phyloP scores from a whole-genome alignment of 2,113 vertebrate species.

The Hippoglossus stenolepis region DNA sequence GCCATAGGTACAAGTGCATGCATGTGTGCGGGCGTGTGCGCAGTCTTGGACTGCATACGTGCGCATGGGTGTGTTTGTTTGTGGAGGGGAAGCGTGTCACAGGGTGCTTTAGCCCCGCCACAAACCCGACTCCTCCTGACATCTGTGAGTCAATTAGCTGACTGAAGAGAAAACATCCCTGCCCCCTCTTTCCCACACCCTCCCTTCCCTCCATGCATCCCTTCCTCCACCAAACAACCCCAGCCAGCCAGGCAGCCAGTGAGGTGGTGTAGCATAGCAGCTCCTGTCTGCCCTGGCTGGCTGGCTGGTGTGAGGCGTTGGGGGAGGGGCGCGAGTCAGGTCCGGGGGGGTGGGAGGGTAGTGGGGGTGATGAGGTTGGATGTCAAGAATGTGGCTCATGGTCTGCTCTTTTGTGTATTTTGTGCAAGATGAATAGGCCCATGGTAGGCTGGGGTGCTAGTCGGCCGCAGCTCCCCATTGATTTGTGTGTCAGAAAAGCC shows the following conservation, averaged over 20 bases:
- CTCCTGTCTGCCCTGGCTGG: constrained; percentile 66
- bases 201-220: constrained; percentile 46
- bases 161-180: constrained; percentile 82
- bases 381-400: constrained; percentile 84
- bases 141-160: constrained; percentile 85
- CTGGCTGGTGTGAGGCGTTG: constrained; percentile 64
- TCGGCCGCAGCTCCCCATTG: constrained; percentile 63
- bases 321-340: constrained; percentile 75
- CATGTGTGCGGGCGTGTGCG: constrained; percentile 12
- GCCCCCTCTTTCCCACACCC: constrained; percentile 65
- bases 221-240: constrained; percentile 74
- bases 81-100: constrained; percentile 48
- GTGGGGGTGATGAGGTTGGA: constrained; percentile 81
- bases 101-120: constrained; percentile 49
- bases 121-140: constrained; percentile 76
- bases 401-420: constrained; percentile 83
- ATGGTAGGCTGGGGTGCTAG: constrained; percentile 68
- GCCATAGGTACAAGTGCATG: constrained; percentile 41
- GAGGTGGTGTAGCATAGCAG: constrained; percentile 63
- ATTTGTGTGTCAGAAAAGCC: constrained; percentile 71
- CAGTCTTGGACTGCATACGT: background rate
- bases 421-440: constrained; percentile 77
- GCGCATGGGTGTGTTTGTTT: constrained; percentile 56
- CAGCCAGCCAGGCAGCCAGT: constrained; percentile 52
- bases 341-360: constrained; percentile 67